These are phyloP conservation scores for Pollenia griseotomentosa DNA, from an alignment of 2,888 invertebrate species.

Conservation along the genomic window DNA sequence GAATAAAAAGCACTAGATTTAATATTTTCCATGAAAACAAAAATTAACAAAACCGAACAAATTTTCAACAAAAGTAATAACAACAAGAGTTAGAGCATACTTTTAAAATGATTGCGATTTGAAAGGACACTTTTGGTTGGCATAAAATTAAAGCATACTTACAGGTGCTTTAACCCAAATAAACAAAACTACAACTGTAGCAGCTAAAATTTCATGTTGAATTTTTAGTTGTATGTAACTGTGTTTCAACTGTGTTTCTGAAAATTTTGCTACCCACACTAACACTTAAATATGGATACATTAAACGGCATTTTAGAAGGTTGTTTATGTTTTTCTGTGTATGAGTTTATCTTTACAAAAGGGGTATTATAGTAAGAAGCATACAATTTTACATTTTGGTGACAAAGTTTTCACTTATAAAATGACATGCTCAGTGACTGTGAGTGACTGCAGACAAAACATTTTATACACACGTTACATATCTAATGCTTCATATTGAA, in stretches of 20 bases:
- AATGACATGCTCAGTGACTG: slow-evolving; percentile 66
- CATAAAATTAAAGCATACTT: slow-evolving; percentile 44
- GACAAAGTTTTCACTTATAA: slow-evolving; percentile 60
- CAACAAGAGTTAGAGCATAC: background rate
- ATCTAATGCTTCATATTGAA: background rate
- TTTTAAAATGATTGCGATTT: slow-evolving; percentile 46
- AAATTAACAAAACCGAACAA: background rate
- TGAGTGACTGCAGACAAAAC: slow-evolving; percentile 51
- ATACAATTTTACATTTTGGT: slow-evolving; percentile 35
- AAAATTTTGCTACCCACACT: slow-evolving; percentile 10
- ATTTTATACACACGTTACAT: slow-evolving; percentile 2
- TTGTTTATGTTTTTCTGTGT: background rate
- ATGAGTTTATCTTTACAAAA: background rate
- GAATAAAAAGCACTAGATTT: slow-evolving; percentile 8
- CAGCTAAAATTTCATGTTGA: background rate
- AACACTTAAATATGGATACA: background rate
- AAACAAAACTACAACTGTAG: background rate
- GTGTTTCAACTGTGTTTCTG: background rate
- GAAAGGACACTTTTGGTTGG: slow-evolving; percentile 56
- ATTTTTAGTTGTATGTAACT: background rate
- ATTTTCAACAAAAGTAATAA: background rate
- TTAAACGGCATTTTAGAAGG: background rate
- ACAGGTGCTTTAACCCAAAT: slow-evolving; percentile 6
- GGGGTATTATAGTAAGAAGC: slow-evolving; percentile 5
- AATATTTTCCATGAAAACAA: slow-evolving; percentile 12